Evolutionary conservation across 2,113 vertebrate species (phyloP), one percentile per base, ranked within the genome.

Genomic region (Nerophis ophidion): DNA sequence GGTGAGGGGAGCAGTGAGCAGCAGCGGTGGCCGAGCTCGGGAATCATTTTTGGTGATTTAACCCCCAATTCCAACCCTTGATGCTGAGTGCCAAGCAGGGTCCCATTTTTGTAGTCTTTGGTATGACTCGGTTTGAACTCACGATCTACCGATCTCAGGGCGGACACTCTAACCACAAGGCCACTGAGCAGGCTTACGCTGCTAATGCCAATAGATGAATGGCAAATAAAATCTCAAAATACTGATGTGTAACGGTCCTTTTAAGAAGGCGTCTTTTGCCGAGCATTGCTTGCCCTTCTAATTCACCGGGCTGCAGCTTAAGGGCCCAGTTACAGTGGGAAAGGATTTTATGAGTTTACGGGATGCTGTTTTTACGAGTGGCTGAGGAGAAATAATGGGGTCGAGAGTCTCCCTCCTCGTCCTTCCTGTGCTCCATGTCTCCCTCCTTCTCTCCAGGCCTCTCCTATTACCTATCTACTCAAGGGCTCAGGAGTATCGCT

Each of bases 401-500:
- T 87, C 72, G 81, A 82, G 76, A 79, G 81, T 84, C 83, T 82
- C 74, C 70, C 83, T 80, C 75, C 76, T 82, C 68, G 71, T 81
- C 77, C 83, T 84, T 79, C 76, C 62, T 59, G 68, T 68, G 13
- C 76, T 80, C 72, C 55, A 65, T 80, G 71, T 63, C 67, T 74
- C 79, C 65, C 70, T 70, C 57, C 51, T 35, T 74, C 81, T 82
- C 83, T 70, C 77, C 74, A 73, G 76, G 76, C 79, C 68, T 79
- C 79, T 86, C 71, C 78, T 65, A 87, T 89, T 89, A 89, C 84
- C 86, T 86, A 85, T 78, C 76, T 82, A 80, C 82, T 82, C 65
- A 74, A 70, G 72, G 85, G 84, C 86, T 88, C 86, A 81, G 82
- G 84, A 86, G 82, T 87, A 87, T 87, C 83, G 77, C 87, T 90